Evolutionary conservation across 2,113 vertebrate species (phyloP).

Genomic region (Colaptes auratus): DNA sequence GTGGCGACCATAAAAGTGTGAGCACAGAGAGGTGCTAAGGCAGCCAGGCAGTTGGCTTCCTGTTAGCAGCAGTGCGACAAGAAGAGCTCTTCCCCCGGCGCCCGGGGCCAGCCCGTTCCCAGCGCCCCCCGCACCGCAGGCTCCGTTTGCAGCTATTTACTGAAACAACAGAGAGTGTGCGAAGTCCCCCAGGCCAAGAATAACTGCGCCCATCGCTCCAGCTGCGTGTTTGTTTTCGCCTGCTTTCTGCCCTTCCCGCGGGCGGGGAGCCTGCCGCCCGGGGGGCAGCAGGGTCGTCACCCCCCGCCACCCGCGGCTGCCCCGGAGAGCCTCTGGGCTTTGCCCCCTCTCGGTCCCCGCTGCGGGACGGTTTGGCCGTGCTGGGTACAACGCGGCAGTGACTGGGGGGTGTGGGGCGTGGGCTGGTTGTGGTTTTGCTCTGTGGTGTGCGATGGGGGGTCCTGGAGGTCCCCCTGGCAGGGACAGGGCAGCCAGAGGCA

Average conservation of each 20-base stretch:
- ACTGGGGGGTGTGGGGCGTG: accelerated
- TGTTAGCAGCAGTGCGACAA: neutral
- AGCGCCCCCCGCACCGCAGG: neutral
- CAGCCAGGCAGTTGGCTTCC: conserved; percentile 9
- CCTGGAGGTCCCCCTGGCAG: accelerated
- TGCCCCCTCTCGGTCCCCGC: too few relatives aligned
- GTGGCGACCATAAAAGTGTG: conserved; percentile 19
- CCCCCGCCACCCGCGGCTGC: too few relatives aligned
- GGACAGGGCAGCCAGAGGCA: neutral
- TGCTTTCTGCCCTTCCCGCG: neutral
- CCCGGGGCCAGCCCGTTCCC: neutral
- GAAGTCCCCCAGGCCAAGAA: conserved; percentile 54
- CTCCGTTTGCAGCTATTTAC: conserved; percentile 53
- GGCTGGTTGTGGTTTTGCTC: neutral
- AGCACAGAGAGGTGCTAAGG: conserved; percentile 21
- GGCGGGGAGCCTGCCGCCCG: neutral
- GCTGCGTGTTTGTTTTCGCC: conserved; percentile 55
- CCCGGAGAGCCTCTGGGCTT: neutral
- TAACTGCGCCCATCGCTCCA: conserved; percentile 50
- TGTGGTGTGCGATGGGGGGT: neutral
- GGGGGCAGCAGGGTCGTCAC: neutral
- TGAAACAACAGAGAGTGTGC: conserved; percentile 54
- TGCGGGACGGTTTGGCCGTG: accelerated
- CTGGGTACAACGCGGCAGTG: accelerated
- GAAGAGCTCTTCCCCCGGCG: neutral